A percentile compares a stretch with the other conserved stretches of the same genome.
These are phyloP conservation scores for Notarius lentiginosus DNA, from an alignment of 2,113 vertebrate genomes.

Conservation along the genomic window DNA sequence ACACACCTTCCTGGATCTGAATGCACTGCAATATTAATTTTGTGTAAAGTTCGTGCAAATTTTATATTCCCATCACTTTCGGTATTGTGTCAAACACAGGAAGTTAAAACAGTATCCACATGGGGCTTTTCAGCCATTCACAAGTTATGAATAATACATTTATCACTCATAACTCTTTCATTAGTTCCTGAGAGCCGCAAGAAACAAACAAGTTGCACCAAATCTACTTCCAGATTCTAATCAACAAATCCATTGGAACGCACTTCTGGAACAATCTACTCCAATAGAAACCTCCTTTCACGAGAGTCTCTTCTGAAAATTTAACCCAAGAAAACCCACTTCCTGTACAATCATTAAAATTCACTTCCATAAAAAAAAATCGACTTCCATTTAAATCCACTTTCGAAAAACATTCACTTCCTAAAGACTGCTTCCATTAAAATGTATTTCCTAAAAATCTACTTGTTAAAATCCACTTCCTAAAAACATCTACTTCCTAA, in stretches of 20 bases:
- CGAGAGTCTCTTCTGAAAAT: background rate
- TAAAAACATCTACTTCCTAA: background rate
- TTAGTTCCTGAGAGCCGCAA: background rate
- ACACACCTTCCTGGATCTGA: background rate
- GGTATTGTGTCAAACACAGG: background rate
- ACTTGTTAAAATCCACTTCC: background rate
- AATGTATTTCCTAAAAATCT: background rate
- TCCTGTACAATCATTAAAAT: background rate
- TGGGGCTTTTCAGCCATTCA: no score
- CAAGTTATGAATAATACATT: background rate
- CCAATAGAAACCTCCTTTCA: no score
- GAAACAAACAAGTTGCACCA: background rate
- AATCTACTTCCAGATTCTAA: background rate
- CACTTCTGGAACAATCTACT: background rate
- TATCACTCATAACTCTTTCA: background rate
- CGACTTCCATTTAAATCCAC: background rate
- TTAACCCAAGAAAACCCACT: background rate
- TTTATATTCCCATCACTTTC: background rate
- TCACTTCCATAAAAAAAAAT: background rate
- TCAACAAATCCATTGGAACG: background rate
- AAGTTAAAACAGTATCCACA: background rate
- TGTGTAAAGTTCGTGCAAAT: background rate
- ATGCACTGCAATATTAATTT: background rate
- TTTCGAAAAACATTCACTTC: no score
- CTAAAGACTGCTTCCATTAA: background rate